A percentile compares a stretch with the other conserved stretches of the same genome.
phyloP scores from a whole-genome alignment of 2,797 vertebrate genomes.

The Aphelocoma californica region DNA sequence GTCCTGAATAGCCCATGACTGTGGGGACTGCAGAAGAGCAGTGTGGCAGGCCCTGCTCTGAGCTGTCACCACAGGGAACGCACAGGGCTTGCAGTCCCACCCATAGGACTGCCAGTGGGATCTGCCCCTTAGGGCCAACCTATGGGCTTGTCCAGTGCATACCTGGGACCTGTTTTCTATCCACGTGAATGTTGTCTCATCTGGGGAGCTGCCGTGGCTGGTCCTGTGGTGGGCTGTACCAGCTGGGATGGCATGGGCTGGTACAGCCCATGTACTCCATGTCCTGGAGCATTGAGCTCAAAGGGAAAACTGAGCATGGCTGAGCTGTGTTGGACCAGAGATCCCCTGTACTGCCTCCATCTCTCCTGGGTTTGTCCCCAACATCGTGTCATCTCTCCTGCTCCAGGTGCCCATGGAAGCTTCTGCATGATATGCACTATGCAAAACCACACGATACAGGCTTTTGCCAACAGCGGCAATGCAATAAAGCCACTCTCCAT shows the following conservation, averaged over 20 bases:
- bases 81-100: background rate
- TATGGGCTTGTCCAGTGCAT: background rate
- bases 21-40: background rate
- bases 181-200: accelerated
- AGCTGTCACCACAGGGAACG: background rate
- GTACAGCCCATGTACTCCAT: no score
- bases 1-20: background rate
- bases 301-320: background rate
- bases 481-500: conserved; percentile 94
- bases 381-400: accelerated
- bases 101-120: background rate
- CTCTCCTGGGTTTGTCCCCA: background rate
- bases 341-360: background rate
- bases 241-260: background rate
- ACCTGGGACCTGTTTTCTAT: background rate
- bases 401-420: conserved; percentile 87
- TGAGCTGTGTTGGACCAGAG: background rate
- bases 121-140: background rate
- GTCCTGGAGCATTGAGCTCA: background rate
- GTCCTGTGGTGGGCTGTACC: background rate
- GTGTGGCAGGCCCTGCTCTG: background rate
- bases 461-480: conserved; percentile 93
- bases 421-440: conserved; percentile 98
- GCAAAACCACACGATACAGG: conserved; percentile 95
- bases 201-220: background rate